A percentile compares a stretch with the other conserved stretches of the same genome.
phyloP scores from a whole-genome alignment of 2,113 vertebrate genomes.

The Mustelus asterias region DNA sequence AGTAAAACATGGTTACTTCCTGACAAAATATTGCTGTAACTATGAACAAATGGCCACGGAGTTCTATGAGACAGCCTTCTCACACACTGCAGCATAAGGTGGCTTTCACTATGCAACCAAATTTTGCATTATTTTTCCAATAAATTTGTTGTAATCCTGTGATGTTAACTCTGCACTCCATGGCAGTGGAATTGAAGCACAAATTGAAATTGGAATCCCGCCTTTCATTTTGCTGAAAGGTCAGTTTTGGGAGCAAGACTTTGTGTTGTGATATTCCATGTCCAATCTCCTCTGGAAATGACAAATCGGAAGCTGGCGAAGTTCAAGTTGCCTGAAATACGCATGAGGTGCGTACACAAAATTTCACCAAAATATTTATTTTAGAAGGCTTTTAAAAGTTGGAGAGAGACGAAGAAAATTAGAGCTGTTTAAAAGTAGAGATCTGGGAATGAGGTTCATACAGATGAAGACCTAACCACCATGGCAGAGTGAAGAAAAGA shows the following conservation, averaged over 20 bases:
- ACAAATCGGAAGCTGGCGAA: background rate
- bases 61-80: background rate
- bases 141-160: background rate
- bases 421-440: background rate
- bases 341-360: background rate
- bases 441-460: background rate
- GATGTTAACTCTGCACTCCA: background rate
- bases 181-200: background rate
- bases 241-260: background rate
- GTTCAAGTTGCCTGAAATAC: background rate
- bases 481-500: background rate
- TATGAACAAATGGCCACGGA: background rate
- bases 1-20: conserved; percentile 15
- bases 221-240: background rate
- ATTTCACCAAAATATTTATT: background rate
- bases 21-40: background rate
- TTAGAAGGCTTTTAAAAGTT: background rate
- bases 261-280: background rate
- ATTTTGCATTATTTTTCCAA: background rate
- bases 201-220: background rate
- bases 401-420: background rate
- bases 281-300: background rate
- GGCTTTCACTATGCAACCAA: background rate
- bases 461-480: background rate
- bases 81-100: background rate